Conservation (phyloP, 2,113 vertebrate genomes). For the Jaculus jaculus region DNA sequence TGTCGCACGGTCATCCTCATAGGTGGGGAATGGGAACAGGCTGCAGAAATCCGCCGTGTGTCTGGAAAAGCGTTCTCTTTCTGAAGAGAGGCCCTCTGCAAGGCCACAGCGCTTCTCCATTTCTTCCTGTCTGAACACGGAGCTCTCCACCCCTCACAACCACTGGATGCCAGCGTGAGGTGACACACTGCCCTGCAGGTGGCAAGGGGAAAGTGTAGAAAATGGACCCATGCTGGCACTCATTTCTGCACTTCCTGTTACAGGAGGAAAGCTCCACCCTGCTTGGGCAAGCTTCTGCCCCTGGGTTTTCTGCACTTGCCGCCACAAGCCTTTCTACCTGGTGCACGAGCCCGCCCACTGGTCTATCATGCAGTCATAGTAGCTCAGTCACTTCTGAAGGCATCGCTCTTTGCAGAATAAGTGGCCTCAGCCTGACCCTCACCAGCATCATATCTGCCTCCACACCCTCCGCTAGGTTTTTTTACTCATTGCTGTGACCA, state of each 20-base stretch:
- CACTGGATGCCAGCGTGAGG: neutral
- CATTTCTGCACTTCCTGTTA: neutral
- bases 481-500: no score
- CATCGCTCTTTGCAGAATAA: neutral
- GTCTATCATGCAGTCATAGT: no score
- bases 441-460: neutral
- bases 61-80: neutral
- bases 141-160: neutral
- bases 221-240: neutral
- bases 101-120: no score
- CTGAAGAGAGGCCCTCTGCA: neutral
- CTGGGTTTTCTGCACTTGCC: neutral
- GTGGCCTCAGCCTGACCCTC: neutral
- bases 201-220: neutral
- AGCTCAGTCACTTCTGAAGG: neutral
- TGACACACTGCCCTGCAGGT: neutral
- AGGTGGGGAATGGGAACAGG: no score
- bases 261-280: neutral
- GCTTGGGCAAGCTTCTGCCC: neutral
- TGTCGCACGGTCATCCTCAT: neutral
- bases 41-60: no score
- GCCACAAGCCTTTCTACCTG: fast-evolving
- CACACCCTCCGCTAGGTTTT: neutral
- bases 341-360: neutral
- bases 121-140: neutral